These are phyloP conservation scores for Chaenodraco wilsoni DNA, from an alignment of 2,797 vertebrate genomes.

Conservation along the genomic window DNA sequence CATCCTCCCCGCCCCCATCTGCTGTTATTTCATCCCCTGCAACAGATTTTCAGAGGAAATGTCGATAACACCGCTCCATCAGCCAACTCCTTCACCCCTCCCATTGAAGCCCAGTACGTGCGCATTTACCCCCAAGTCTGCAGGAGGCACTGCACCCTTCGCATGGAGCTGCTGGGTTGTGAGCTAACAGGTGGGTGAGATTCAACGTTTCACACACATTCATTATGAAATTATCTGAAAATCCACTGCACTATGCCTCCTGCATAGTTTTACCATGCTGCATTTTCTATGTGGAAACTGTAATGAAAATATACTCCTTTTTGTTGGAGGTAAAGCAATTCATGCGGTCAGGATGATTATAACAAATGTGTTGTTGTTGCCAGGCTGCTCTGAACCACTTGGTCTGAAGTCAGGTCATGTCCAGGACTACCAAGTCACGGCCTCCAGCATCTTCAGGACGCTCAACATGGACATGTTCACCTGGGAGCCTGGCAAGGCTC, in stretches of 20 bases:
- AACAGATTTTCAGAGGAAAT: constrained; percentile 95
- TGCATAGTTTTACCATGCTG: constrained; percentile 6
- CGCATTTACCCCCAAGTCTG: constrained; percentile 98
- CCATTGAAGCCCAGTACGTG: constrained; percentile 95
- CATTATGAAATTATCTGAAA: constrained; percentile 12
- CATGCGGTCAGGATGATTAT: not conserved
- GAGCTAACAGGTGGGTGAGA: constrained; percentile 90
- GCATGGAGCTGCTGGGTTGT: constrained; percentile 98
- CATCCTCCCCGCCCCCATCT: constrained; percentile 20
- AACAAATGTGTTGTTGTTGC: constrained; percentile 16
- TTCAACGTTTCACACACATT: constrained; percentile 2
- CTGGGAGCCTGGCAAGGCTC: constrained; percentile 97
- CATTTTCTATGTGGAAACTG: not conserved
- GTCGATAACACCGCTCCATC: constrained; percentile 97
- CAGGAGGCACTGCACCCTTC: constrained; percentile 94
- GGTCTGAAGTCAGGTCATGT: constrained; percentile 98
- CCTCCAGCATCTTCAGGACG: constrained; percentile 95
- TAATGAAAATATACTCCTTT: not conserved
- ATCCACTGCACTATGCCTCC: not conserved
- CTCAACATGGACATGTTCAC: constrained; percentile 99
- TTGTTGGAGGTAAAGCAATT: not conserved
- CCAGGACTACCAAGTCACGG: constrained; percentile 96
- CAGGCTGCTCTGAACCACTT: constrained; percentile 97
- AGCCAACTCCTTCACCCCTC: constrained; percentile 97
- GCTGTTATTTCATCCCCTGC: constrained; percentile 58